Evolutionary conservation across 1,140 invertebrate species (phyloP), one percentile per base, ranked within the genome.

Genomic region (Drosophila subpulchrella): DNA sequence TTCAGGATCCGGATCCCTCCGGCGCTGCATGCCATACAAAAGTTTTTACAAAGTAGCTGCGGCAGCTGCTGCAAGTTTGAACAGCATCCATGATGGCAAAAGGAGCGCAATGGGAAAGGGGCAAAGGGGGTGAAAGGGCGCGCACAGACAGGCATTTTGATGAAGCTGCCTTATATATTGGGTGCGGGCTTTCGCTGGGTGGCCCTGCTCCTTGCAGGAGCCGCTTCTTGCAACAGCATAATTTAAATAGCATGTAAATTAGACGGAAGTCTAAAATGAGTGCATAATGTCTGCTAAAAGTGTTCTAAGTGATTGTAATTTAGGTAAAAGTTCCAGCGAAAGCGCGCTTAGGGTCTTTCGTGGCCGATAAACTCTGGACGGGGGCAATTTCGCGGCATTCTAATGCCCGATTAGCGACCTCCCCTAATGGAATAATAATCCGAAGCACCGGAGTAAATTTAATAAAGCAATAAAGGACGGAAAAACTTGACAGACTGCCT

Each of bases 171-270:
- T 77, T 71, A 86, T 82, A 88, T 83, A 82, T 79, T 88, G 79
- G 75, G 58, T 78, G 57, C 51, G 53, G 75, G 58, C 57, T 72
- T 48, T 71, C 51, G 65, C 53, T 58, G 62, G 70, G 46, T 50
- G 38, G 57, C 36, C 34, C 20, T 30, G 41, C 58, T 34, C 39
- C 47, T 34, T 11, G 20, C 36, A 68, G 66, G 55, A 88, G 81
- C 83, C 32, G 42, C 56, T 42, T 24, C 46, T 32, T 15, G 17
- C 39, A 71, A 51, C 63, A 83, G 82, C 84, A 89, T 89, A 83
- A 89, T 89, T 89, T 89, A 89, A 89, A 89, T 89, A 89, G 84
- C 84, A 89, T 89, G 84, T 89, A 89, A 89, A 89, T 89, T 89
- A 89, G 84, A 89, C 84, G 85, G 80, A 89, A 89, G 84, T 89